Evolutionary conservation across 2,888 invertebrate species (phyloP), one percentile per base, ranked within the genome.

Genomic region (Drosophila prostipennis): DNA sequence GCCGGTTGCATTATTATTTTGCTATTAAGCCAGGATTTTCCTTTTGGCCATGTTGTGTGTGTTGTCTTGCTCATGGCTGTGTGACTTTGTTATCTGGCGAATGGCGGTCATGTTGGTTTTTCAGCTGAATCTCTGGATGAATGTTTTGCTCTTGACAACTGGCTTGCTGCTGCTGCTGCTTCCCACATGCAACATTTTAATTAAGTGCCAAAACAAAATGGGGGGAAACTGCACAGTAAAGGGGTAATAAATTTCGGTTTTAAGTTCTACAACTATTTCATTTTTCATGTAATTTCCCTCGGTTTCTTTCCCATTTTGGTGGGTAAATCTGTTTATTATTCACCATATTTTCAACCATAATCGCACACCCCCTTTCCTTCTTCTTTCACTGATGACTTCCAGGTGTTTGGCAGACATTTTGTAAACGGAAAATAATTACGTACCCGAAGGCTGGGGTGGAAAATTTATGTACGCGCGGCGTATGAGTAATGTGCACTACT

Each of bases 401-500:
- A 70, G 68, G 56, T 72, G 72, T 72, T 76, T 68, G 79, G 71
- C 70, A 63, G 73, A 52, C 83, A 87, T 75, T 82, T 82, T 82
- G 82, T 82, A 82, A 82, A 77, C 82, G 82, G 82, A 82, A 82
- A 87, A 85, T 82, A 82, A 82, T 82, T 82, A 82, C 82, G 71
- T 40, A 45, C 14, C 73, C 74, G 37, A 13, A 65, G 74, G 76
- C 67, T 58, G 64, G 59, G 42, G 59, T 58, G 39, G 36, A 68
- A 82, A 87, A 87, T 79, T 77, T 87, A 82, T 82, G 88, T 79
- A 77, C 70, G 68, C 73, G 83, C 73, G 83, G 80, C 82, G 77
- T 82, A 77, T 82, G 82, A 82, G 82, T 82, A 82, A 82, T 82
- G 80, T 88, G 86, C 75, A 68, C 68, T 82, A 79, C 61, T 85